A percentile compares a stretch with the other conserved stretches of the same genome.
phyloP scores from a whole-genome alignment of 2,797 vertebrate genomes.

The Mus caroli region DNA sequence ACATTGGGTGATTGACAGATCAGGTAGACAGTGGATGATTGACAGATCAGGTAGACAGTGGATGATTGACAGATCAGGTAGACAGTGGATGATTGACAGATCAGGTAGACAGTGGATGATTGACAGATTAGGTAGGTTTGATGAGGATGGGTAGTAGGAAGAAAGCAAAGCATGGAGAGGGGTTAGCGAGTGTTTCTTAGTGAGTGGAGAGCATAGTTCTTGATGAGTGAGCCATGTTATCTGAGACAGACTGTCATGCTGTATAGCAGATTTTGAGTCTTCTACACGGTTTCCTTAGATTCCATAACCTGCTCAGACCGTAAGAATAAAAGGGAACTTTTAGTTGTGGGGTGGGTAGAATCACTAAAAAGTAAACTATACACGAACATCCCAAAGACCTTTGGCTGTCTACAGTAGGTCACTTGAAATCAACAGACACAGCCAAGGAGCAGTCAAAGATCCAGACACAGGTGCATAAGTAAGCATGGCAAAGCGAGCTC shows the following conservation, averaged over 20 bases:
- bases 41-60: too few relatives aligned
- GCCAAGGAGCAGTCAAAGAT: not conserved
- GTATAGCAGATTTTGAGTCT: not conserved
- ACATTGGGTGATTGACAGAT: not conserved
- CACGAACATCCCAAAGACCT: not conserved
- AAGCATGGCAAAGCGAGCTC: not conserved
- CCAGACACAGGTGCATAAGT: not conserved
- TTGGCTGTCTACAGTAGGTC: constrained; percentile 14
- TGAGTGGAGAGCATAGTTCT: not conserved
- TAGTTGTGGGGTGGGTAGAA: not conserved
- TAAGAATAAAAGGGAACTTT: constrained; percentile 22
- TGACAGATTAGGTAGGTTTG: not conserved
- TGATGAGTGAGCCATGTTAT: not conserved
- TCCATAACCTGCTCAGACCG: not conserved
- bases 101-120: too few relatives aligned
- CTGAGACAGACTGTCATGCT: not conserved
- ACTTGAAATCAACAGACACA: not conserved
- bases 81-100: too few relatives aligned
- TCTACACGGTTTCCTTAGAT: constrained; percentile 25
- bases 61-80: too few relatives aligned
- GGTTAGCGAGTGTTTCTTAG: not conserved
- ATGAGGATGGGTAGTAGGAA: not conserved
- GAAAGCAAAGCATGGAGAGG: not conserved
- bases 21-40: not conserved
- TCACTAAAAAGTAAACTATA: constrained; percentile 21